Evolutionary conservation across 2,888 invertebrate species (phyloP).

Genomic region (Notodonta dromedarius): DNA sequence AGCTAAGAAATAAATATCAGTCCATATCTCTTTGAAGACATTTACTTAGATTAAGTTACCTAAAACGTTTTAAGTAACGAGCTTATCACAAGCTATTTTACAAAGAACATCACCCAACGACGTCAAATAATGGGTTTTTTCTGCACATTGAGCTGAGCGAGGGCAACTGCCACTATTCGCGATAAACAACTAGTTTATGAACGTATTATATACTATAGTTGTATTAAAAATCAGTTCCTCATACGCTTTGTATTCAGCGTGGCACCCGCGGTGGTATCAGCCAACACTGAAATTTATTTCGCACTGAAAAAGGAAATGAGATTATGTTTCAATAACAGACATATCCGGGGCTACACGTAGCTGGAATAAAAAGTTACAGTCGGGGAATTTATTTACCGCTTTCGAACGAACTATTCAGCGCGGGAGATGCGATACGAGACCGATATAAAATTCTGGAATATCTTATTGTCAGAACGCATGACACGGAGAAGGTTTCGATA

Average conservation of each 20-base stretch:
- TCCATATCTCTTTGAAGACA: background rate
- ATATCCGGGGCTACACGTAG: slow-evolving; percentile 53
- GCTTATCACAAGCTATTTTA: slow-evolving; percentile 20
- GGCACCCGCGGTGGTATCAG: slow-evolving; percentile 46
- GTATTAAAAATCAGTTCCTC: slow-evolving; percentile 45
- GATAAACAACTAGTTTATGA: slow-evolving; percentile 37
- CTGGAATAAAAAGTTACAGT: slow-evolving; percentile 57
- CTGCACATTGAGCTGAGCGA: slow-evolving; percentile 18
- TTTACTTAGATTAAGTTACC: background rate
- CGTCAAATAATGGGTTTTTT: slow-evolving; percentile 19
- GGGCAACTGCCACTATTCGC: slow-evolving; percentile 24
- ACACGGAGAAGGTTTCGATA: slow-evolving; percentile 10
- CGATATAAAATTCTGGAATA: slow-evolving; percentile 16
- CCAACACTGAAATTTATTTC: slow-evolving; percentile 64
- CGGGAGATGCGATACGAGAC: slow-evolving; percentile 6
- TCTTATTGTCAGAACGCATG: slow-evolving; percentile 24
- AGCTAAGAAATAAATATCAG: background rate
- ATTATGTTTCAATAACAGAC: slow-evolving; percentile 72
- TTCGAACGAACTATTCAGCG: slow-evolving; percentile 39
- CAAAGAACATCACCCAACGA: slow-evolving; percentile 25
- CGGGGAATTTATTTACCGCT: slow-evolving; percentile 45
- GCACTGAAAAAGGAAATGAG: slow-evolving; percentile 63
- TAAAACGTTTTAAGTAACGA: slow-evolving; percentile 12
- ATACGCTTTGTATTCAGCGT: slow-evolving; percentile 44
- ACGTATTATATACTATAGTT: slow-evolving; percentile 32